Conservation (phyloP, 1,140 invertebrate species). For the Aphelenchoides avenae region DNA sequence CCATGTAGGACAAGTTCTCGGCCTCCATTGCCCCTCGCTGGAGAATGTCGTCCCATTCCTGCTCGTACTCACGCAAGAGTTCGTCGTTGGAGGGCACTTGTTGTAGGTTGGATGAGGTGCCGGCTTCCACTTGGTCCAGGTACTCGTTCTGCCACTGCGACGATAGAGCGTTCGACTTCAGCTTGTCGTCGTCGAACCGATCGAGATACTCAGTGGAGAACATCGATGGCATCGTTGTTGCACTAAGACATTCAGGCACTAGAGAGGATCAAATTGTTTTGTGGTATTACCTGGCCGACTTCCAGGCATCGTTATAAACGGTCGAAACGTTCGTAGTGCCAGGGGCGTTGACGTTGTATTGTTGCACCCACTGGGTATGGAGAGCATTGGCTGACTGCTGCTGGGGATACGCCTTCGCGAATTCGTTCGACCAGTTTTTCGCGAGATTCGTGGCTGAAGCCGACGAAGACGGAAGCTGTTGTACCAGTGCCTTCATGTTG, state of each 20-base stretch:
- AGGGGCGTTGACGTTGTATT: neutral
- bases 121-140: conserved; percentile 23
- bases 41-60: conserved; percentile 17
- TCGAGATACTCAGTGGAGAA: conserved; percentile 68
- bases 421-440: conserved; percentile 31
- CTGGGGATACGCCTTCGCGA: conserved; percentile 1
- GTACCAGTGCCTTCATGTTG: conserved; percentile 5
- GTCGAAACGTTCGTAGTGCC: no score
- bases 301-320: neutral
- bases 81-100: conserved; percentile 10
- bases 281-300: conserved; percentile 3
- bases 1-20: conserved; percentile 1
- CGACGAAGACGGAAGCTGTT: conserved; percentile 7
- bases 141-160: conserved; percentile 66
- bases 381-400: neutral
- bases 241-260: neutral
- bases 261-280: conserved; percentile 10
- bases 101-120: neutral
- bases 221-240: conserved; percentile 46
- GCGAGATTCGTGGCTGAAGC: neutral
- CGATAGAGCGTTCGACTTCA: conserved; percentile 41
- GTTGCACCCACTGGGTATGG: neutral
- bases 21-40: conserved; percentile 5
- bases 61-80: conserved; percentile 8
- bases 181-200: conserved; percentile 60